Evolutionary conservation across 2,888 invertebrate genomes (phyloP).

Genomic region (Lysandra coridon): DNA sequence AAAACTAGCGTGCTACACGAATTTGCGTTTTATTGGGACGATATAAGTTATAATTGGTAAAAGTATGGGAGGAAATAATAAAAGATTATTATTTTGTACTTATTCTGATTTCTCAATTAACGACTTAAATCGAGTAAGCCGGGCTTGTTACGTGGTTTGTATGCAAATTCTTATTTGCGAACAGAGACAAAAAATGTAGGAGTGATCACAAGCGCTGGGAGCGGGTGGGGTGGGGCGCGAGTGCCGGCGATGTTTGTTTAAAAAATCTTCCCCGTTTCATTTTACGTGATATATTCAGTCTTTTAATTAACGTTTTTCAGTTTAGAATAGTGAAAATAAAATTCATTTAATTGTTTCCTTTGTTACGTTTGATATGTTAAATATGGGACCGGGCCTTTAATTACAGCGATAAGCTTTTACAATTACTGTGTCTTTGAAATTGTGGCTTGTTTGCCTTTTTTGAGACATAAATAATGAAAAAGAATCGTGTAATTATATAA

Average conservation of each 20-base stretch:
- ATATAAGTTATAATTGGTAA: not conserved
- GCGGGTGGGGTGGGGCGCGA: conserved; percentile 30
- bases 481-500: not conserved
- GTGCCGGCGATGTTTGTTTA: conserved; percentile 33
- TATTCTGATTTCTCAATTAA: conserved; percentile 23
- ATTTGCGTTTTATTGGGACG: not conserved
- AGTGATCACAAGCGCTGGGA: conserved; percentile 36
- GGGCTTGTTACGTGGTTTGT: conserved; percentile 44
- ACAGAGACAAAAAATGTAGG: conserved; percentile 43
- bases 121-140: conserved; percentile 29
- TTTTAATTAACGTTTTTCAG: conserved; percentile 19
- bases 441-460: not conserved
- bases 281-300: conserved; percentile 23
- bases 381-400: not conserved
- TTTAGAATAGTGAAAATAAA: not conserved
- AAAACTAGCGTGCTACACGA: not conserved
- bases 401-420: not conserved
- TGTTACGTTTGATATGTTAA: not conserved
- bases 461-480: not conserved
- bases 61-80: not conserved
- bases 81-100: not conserved
- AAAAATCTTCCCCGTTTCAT: conserved; percentile 24
- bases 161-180: conserved; percentile 55
- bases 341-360: conserved; percentile 9
- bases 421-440: not conserved